Evolutionary conservation across 2,113 vertebrate genomes (phyloP), one percentile per base, ranked within the genome.

Genomic region (Sceloporus tristichus): DNA sequence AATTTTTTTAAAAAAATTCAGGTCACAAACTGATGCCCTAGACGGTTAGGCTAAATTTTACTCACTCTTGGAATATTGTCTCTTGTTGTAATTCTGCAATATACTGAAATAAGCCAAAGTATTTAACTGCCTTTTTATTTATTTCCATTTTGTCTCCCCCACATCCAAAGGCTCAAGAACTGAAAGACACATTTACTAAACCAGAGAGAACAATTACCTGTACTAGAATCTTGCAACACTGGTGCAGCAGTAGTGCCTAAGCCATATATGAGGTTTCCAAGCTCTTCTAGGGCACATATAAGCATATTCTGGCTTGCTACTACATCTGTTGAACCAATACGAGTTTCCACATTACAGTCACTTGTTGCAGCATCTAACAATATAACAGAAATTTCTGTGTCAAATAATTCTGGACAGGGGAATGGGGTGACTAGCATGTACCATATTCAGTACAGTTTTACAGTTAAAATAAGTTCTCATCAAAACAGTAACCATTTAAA

Each of bases 221-320:
- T 91, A 95, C 96, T 96, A 85, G 97, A 95, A 93, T 99, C 98
- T n/a, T 97, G 97, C 2, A 99, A 92, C 74, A 99, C 96, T 3
- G 98, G 97, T 27, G 96, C 95, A 6, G 97, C 97, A 13, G 97
- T 98, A 86, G 98, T 98, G 62, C 98, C 96, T 75, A 99, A 96
- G 65, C 96, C 95, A 77, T 97, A 92, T 18, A 98, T 83, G 82
- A 99, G 96, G 83, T 96, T 97, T 89, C 98, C 98, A n/a, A 99
- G 98, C 48, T 99, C 98, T 94, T 98, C 96, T 90, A 99, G 96
- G 9, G 97, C 97, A 93, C 98, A 98, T 34, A 98, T 96, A 92
- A 99, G 90, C 73, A 97, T 93, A 13, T 99, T 98, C 87, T 98
- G 98, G 95, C 95, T 97, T 73, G 96, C 95, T 59, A 95, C 91